phyloP scores from a whole-genome alignment of 2,888 invertebrate species.

The Lottia gigantea region DNA sequence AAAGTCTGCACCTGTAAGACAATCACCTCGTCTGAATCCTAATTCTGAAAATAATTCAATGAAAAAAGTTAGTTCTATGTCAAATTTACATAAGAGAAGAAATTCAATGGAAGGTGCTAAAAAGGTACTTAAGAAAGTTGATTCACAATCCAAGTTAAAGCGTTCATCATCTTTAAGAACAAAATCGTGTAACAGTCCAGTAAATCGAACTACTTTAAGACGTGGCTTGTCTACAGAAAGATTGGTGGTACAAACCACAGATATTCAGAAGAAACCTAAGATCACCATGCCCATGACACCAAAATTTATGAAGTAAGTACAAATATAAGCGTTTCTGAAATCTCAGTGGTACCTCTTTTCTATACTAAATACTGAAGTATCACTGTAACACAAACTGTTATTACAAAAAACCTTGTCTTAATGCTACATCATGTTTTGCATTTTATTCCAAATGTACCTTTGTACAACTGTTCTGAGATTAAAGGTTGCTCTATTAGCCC shows the following conservation, averaged over 20 bases:
- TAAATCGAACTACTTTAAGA: background rate
- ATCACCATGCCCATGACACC: slow-evolving; percentile 43
- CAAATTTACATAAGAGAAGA: background rate
- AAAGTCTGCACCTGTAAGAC: background rate
- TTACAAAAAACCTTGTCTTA: no score
- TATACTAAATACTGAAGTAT: no score
- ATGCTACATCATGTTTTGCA: no score
- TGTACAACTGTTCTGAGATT: no score
- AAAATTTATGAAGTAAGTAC: slow-evolving; percentile 43
- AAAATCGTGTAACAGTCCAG: background rate
- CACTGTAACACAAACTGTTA: no score
- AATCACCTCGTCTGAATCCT: background rate
- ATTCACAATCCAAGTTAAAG: background rate
- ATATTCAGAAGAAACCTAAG: slow-evolving; percentile 26
- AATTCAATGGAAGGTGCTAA: background rate
- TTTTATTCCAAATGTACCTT: no score
- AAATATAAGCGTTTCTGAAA: no score
- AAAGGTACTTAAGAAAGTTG: background rate
- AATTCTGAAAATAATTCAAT: background rate
- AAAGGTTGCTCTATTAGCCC: no score
- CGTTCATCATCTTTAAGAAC: background rate
- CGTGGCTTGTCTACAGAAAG: background rate
- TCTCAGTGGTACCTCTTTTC: no score
- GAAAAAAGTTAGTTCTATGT: background rate
- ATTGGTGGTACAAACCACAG: slow-evolving; percentile 11